A percentile compares a stretch with the other conserved stretches of the same genome.
phyloP scores from a whole-genome alignment of 92 coral and sea anemone genomes.

The Palythoa grandiflora region DNA sequence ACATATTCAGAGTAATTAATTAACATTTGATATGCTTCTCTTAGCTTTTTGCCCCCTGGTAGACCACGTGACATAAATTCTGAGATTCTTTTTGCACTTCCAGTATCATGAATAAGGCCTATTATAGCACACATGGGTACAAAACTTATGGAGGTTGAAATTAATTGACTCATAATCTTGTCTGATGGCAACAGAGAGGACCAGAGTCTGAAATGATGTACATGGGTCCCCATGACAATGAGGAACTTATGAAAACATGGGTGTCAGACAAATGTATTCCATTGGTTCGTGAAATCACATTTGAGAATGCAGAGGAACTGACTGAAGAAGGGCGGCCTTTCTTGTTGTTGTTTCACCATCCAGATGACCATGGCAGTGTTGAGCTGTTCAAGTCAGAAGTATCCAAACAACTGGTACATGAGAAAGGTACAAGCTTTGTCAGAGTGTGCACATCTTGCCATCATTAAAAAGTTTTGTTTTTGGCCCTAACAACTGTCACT shows the following conservation, averaged over 20 bases:
- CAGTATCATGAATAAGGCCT: too few relatives aligned
- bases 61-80: too few relatives aligned
- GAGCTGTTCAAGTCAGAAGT: constrained; percentile 83
- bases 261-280: constrained; percentile 94
- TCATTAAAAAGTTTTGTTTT: too few relatives aligned
- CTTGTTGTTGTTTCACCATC: constrained; percentile 87
- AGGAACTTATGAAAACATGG: constrained; percentile 81
- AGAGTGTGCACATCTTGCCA: background rate
- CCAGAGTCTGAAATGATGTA: constrained; percentile 78
- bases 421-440: constrained; percentile 72
- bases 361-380: constrained; percentile 80
- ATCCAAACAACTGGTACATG: constrained; percentile 80
- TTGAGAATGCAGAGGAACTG: constrained; percentile 98
- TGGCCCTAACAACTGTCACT: too few relatives aligned
- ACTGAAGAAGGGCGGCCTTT: constrained; percentile 98
- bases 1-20: too few relatives aligned
- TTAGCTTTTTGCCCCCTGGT: too few relatives aligned
- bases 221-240: constrained; percentile 74
- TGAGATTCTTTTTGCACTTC: too few relatives aligned
- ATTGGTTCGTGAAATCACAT: constrained; percentile 93
- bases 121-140: background rate
- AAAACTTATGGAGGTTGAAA: background rate
- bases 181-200: constrained; percentile 51
- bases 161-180: background rate
- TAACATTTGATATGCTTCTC: too few relatives aligned